Percentiles rank a stretch among this genome's conserved stretches.
Conservation (phyloP, 1,140 invertebrate species). For the Trichonephila clavata region DNA sequence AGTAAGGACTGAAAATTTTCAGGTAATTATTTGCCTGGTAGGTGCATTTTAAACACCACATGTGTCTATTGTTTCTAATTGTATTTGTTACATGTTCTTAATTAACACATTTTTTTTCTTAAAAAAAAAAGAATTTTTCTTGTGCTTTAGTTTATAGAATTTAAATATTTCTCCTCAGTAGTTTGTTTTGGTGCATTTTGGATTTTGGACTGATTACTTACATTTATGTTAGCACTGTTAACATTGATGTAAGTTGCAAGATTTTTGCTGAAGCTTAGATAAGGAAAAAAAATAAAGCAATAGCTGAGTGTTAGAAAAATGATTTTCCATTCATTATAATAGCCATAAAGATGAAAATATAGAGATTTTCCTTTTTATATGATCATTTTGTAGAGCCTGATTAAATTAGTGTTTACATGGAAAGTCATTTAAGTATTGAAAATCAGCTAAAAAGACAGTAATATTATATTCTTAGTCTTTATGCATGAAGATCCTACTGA, state of each 20-base stretch:
- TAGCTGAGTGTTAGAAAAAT: too few species aligned
- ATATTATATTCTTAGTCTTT: not conserved
- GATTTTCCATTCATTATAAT: too few species aligned
- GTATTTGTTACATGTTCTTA: not conserved
- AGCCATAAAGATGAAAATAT: not conserved
- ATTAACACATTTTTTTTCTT: not conserved
- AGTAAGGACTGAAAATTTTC: slow-evolving; percentile 15
- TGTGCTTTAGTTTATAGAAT: not conserved
- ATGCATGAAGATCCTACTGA: not conserved
- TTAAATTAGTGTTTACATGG: not conserved
- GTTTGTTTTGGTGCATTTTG: not conserved
- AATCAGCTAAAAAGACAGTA: not conserved
- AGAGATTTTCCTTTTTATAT: not conserved
- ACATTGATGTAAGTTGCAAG: slow-evolving; percentile 20
- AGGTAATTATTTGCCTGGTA: slow-evolving; percentile 20
- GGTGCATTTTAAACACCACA: slow-evolving; percentile 39
- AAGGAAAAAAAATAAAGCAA: too few species aligned
- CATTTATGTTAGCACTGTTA: slow-evolving; percentile 15
- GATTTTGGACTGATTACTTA: not conserved
- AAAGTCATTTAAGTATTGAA: not conserved
- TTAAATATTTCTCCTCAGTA: not conserved
- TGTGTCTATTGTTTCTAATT: slow-evolving; percentile 20
- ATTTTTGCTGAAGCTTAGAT: too few species aligned
- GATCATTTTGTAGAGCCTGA: not conserved
- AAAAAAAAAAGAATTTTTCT: not conserved